Evolutionary conservation across 2,113 vertebrate species (phyloP), one percentile per base, ranked within the genome.

Genomic region (Acanthisitta chloris): DNA sequence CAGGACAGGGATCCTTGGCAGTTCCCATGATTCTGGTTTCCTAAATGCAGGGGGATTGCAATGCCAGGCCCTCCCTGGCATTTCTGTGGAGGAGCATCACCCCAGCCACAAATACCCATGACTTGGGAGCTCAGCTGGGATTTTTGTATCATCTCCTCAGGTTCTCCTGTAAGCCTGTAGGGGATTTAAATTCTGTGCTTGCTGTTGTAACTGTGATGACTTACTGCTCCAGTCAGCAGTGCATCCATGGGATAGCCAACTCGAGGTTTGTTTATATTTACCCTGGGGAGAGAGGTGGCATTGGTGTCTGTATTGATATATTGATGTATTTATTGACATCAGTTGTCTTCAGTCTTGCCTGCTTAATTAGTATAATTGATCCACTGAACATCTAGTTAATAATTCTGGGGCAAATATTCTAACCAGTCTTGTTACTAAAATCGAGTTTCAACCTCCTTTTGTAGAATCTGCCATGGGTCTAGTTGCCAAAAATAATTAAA

Each of bases 311-410:
- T 34, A 38, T 83, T 77, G 92, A 73, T 29, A 4, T 77, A 92
- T 80, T 82, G 92, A 70, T 8, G 2, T 52, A 34, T 73, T 83
- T 96, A 77, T 70, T 91, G 91, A 93, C 67, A 76, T 58, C 26
- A 10, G 24, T 90, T 88, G 54, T 92, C 92, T 95, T 77, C 49
- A 78, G 48, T 91, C 72, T 84, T 84, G 64, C 54, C 89, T 71
- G 43, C 49, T 95, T 88, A 74, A 90, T 96, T 94, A 95, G 70
- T 36, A n/a, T 59, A 69, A 92, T 91, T 77, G 92, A 94, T 94
- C 72, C 67, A 36, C 36, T 36, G 84, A 88, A 77, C 65, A 86
- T 51, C 67, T 46, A 81, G 79, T 69, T 93, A 73, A 59, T 81
- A 76, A 73, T 94, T 92, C 87, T 91, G 81, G 64, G 18, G 13